A percentile compares a stretch with the other conserved stretches of the same genome.
Evolutionary conservation across 2,113 vertebrate genomes (phyloP).

Genomic region (Elephas maximus): DNA sequence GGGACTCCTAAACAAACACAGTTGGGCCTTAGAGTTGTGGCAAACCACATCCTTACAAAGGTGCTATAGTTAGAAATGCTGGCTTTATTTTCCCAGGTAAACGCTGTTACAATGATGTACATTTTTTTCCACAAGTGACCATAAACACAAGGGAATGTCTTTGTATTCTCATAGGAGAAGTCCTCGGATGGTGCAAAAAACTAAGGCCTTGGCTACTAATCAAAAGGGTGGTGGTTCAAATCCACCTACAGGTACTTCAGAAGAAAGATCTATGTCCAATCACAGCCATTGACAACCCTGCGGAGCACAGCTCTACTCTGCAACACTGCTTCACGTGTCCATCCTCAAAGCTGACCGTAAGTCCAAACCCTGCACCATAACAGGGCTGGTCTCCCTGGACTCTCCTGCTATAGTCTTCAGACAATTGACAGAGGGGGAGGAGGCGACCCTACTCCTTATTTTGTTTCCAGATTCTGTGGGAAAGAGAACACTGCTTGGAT

Average conservation of each 20-base stretch:
- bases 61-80: neutral
- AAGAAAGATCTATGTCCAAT: neutral
- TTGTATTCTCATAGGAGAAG: neutral
- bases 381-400: neutral
- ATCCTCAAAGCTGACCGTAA: neutral
- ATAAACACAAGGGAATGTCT: neutral
- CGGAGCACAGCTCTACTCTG: neutral
- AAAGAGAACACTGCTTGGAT: neutral
- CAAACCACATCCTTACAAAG: neutral
- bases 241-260: neutral
- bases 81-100: neutral
- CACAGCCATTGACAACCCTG: neutral
- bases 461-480: neutral
- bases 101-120: neutral
- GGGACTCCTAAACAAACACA: neutral
- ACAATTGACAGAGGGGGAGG: fast-evolving
- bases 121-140: neutral
- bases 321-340: neutral
- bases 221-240: neutral
- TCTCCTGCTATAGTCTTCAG: neutral
- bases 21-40: neutral
- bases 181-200: neutral
- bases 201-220: neutral
- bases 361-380: neutral
- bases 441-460: neutral